Conservation (phyloP, 2,113 vertebrate species). For the Zosterops lateralis region DNA sequence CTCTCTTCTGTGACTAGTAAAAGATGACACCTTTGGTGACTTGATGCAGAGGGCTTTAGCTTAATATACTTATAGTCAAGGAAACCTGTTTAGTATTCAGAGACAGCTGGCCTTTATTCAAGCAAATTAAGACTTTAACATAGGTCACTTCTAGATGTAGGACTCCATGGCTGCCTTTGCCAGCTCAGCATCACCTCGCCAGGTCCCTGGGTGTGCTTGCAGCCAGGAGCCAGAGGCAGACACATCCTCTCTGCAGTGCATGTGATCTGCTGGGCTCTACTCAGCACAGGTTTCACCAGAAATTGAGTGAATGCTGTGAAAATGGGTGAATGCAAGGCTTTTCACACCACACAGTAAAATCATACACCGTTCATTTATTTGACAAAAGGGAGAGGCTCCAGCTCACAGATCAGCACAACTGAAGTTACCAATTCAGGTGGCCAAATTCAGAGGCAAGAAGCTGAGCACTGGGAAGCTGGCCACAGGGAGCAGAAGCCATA, state of each 20-base stretch:
- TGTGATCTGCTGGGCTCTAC: background rate
- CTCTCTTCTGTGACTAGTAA: background rate
- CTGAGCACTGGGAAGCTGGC: background rate
- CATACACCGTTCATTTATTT: background rate
- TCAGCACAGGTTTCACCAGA: background rate
- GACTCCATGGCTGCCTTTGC: background rate
- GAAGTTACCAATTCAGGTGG: background rate
- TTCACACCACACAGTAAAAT: background rate
- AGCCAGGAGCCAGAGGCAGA: background rate
- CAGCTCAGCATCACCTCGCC: background rate
- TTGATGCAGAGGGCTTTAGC: background rate
- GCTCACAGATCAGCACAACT: background rate
- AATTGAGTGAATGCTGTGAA: background rate
- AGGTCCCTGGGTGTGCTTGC: background rate
- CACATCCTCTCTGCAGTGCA: fast-evolving
- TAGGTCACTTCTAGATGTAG: background rate
- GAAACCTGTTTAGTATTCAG: background rate
- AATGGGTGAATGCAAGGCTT: background rate
- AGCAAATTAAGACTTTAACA: background rate
- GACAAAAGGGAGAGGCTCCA: background rate
- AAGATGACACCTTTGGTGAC: fast-evolving
- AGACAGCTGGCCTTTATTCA: background rate
- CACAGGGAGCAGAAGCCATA: background rate
- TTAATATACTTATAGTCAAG: fast-evolving
- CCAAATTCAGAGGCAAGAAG: background rate